phyloP scores from a whole-genome alignment of 2,113 vertebrate species.

The Psephotus haematonotus region DNA sequence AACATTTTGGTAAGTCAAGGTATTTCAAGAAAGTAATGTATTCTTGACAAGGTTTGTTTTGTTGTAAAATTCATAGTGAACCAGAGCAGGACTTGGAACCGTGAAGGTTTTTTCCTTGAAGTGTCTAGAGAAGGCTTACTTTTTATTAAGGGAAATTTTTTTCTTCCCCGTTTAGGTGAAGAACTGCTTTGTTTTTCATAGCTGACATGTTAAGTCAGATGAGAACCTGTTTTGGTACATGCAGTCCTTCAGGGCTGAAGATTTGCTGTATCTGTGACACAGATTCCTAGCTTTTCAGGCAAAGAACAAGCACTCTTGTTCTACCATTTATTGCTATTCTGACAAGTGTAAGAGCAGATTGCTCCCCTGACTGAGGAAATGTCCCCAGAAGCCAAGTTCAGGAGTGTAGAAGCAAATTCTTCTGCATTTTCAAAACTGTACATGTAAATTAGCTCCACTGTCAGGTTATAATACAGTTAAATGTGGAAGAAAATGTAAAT shows the following conservation, averaged over 20 bases:
- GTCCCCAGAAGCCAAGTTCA: not conserved
- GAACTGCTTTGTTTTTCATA: not conserved
- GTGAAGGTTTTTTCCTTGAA: not conserved
- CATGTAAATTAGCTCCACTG: not conserved
- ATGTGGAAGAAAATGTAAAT: not conserved
- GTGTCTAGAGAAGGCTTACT: not conserved
- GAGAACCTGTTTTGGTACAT: not conserved
- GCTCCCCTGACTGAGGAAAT: not conserved
- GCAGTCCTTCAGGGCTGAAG: not conserved
- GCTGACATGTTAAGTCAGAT: not conserved
- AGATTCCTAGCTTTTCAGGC: not conserved
- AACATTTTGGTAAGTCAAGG: not conserved
- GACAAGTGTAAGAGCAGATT: not conserved
- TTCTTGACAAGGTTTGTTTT: not conserved
- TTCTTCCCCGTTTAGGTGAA: not conserved
- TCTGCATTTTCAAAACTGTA: not conserved
- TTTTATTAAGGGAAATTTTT: not conserved
- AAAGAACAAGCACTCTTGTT: not conserved
- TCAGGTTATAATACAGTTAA: not conserved
- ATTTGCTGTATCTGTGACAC: not conserved
- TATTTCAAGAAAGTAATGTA: not conserved
- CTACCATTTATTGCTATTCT: not conserved
- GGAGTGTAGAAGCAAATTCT: not conserved
- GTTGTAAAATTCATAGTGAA: not conserved
- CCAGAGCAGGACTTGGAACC: not conserved